Evolutionary conservation across 2,797 vertebrate genomes (phyloP).

Genomic region (Macrochelys suwanniensis): DNA sequence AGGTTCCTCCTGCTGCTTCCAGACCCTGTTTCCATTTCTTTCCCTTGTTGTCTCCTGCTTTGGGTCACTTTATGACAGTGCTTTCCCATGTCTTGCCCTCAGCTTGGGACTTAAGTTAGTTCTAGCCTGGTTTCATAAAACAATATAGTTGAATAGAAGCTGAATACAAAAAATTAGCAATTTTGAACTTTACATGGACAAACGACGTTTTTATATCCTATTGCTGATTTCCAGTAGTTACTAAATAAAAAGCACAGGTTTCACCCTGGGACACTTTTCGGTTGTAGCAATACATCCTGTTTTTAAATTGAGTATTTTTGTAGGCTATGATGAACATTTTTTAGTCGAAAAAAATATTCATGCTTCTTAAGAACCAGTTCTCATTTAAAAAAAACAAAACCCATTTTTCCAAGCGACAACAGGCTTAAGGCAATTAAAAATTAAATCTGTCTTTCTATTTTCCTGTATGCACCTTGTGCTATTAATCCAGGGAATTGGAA

Average conservation of each 20-base stretch:
- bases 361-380: neutral
- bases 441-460: constrained; percentile 29
- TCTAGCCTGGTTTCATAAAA: constrained; percentile 46
- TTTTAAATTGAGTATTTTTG: constrained; percentile 12
- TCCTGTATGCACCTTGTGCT: neutral
- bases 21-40: neutral
- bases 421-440: constrained; percentile 21
- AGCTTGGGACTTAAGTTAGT: constrained; percentile 17
- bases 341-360: neutral
- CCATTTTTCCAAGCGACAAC: neutral
- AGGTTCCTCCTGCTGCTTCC: neutral
- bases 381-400: neutral
- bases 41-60: neutral
- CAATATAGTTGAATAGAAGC: constrained; percentile 30
- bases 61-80: fast-evolving
- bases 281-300: neutral
- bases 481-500: constrained; percentile 29
- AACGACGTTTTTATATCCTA: constrained; percentile 42
- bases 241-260: neutral
- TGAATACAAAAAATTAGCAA: constrained; percentile 31
- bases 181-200: neutral
- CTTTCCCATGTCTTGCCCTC: neutral
- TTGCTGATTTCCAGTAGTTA: constrained; percentile 40
- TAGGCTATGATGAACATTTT: neutral
- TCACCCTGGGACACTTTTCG: constrained; percentile 2